A percentile compares a stretch with the other conserved stretches of the same genome.
Evolutionary conservation across 2,113 vertebrate genomes (phyloP).

Genomic region (Procavia capensis): DNA sequence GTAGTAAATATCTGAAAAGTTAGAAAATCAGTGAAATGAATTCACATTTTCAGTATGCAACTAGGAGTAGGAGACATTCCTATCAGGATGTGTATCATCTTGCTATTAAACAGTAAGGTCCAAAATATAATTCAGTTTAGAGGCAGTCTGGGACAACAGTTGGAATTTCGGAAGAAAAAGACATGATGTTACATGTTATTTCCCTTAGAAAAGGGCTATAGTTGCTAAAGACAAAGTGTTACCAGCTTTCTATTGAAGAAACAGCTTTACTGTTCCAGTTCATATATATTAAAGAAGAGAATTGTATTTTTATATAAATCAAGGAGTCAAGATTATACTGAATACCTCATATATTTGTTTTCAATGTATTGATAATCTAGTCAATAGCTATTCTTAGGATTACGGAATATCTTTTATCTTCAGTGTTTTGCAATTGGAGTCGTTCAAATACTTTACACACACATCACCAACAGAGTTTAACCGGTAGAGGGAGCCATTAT

Average conservation of each 20-base stretch:
- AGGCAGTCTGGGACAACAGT: background rate
- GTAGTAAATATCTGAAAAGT: background rate
- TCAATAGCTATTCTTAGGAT: background rate
- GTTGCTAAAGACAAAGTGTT: background rate
- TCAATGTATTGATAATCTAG: background rate
- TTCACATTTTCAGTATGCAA: background rate
- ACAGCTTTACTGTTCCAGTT: background rate
- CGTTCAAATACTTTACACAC: background rate
- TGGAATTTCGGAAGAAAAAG: background rate
- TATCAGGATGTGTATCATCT: background rate
- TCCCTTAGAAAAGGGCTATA: background rate
- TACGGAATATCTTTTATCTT: background rate
- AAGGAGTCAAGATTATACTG: background rate
- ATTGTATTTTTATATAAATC: slow-evolving; percentile 1
- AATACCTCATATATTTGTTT: slow-evolving; percentile 18
- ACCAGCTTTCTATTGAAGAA: background rate
- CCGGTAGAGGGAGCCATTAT: slow-evolving; percentile 82
- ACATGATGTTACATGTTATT: background rate
- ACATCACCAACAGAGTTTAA: background rate
- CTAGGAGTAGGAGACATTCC: background rate
- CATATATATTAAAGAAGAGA: background rate
- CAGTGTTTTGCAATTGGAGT: slow-evolving; percentile 43
- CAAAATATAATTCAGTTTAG: background rate
- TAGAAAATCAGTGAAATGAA: background rate
- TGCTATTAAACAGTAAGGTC: background rate